A percentile compares a stretch with the other conserved stretches of the same genome.
Evolutionary conservation across 2,797 vertebrate species (phyloP).

Genomic region (Gadopsis bispinosus): DNA sequence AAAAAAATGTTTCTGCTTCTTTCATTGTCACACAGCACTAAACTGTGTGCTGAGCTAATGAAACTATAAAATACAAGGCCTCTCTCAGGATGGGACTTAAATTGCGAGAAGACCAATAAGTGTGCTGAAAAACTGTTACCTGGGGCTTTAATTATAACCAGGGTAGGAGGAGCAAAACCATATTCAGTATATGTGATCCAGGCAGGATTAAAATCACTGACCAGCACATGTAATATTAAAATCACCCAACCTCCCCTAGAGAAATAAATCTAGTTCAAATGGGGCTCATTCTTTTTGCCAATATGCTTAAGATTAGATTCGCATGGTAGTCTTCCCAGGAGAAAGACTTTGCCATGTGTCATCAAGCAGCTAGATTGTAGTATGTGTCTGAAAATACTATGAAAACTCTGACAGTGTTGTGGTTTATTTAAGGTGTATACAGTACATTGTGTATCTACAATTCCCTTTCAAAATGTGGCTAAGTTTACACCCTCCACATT

Average conservation of each 20-base stretch:
- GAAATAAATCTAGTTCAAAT: slow-evolving; percentile 33
- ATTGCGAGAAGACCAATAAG: slow-evolving; percentile 27
- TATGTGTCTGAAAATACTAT: neutral
- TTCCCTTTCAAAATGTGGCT: neutral
- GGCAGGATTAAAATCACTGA: slow-evolving; percentile 55
- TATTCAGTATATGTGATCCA: neutral
- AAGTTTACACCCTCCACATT: neutral
- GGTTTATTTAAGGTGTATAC: neutral
- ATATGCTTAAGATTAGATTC: slow-evolving; percentile 48
- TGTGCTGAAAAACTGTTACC: slow-evolving; percentile 29
- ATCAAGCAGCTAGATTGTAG: slow-evolving; percentile 20
- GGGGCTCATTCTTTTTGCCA: slow-evolving; percentile 13
- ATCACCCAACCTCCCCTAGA: slow-evolving; percentile 29
- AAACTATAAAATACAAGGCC: slow-evolving; percentile 24
- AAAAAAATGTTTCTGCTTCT: neutral
- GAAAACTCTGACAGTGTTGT: neutral
- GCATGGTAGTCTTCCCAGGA: slow-evolving; percentile 27
- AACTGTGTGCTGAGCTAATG: slow-evolving; percentile 24
- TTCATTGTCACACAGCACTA: slow-evolving; percentile 20
- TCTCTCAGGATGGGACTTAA: slow-evolving; percentile 23
- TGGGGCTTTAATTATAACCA: slow-evolving; percentile 44
- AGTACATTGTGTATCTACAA: neutral
- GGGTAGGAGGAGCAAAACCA: slow-evolving; percentile 18
- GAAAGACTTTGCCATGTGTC: slow-evolving; percentile 34
- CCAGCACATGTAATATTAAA: slow-evolving; percentile 57